Evolutionary conservation across 2,113 vertebrate species (phyloP), one percentile per base, ranked within the genome.

Genomic region (Clarias magur): DNA sequence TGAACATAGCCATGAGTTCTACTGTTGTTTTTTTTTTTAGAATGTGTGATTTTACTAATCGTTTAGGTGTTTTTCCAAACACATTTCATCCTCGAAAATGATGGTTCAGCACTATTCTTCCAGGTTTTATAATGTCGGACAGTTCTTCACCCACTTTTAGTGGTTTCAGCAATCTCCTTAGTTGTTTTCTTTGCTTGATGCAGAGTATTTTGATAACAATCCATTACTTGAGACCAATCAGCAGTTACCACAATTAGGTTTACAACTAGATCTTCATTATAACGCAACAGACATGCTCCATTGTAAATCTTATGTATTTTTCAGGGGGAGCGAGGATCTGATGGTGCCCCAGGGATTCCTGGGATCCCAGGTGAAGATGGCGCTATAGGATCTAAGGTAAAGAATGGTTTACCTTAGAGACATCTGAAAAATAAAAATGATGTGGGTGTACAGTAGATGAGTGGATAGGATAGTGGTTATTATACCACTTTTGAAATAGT

Each of bases 281-380:
- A 42, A 76, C 8, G 11, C 42, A 53, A 4, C 42, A 15, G 25
- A 2, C 56, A 0, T 19, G 48, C 48, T 3, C 6, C 13, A 30
- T 3, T 80, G 79, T 38, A n/a, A 63, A 75, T 62, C 17, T 70
- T 11, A 80, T 53, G 79, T 83, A 4, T 38, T 9, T 83, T 88
- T 73, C 79, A 96, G 95, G 95, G 95, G 23, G 93, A 94, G 23
- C 88, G 42, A 0, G 95, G 95, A 38, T 89, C 88, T 25, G 87
- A 91, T 2, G 95, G 95, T 0, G 10, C 90, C 27, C 70, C 94
- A 42, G 95, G 94, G 34, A 92, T 94, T 75, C 94, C 94, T 68
- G 95, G 95, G 2, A 94, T 95, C 76, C 95, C 95, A 83, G 95
- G 95, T 42, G 94, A 95, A 85, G 94, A 94, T 79, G 95, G 95